Evolutionary conservation across 2,797 vertebrate species (phyloP), one percentile per base, ranked within the genome.

Genomic region (Ciconia nigra): DNA sequence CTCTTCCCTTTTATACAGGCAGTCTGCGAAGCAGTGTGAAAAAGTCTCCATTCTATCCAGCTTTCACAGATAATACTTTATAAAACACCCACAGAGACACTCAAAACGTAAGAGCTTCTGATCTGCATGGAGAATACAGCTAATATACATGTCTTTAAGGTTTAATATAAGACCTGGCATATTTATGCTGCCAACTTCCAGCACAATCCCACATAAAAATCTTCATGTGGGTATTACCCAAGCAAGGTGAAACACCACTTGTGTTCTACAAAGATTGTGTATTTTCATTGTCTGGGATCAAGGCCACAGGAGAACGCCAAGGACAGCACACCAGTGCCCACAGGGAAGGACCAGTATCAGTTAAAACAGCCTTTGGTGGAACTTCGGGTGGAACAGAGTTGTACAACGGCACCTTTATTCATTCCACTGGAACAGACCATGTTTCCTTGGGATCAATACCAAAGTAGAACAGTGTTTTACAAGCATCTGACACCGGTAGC

Each of bases 281-380:
- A 35, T 35, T 74, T 57, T 49, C 46, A 41, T 26, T 20, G 24
- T 9, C 7, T 2, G 28, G 26, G 41, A 54, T 26, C 17, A 62
- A 37, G 39, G 25, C 10, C 61, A 46, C 19, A 42, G 14, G 19
- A 57, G 62, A 74, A 10, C 9, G 5, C 31, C 1, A 9, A 21
- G 66, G n/a, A 71, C 1, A 13, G 29, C 44, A 67, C 18, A 9
- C 0, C 0, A 33, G 22, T 0, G 0, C 33, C 39, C 5, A 3
- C 0, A 15, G 13, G 33, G 54, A 76, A 79, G 14, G 39, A 11
- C 4, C 7, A 15, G 19, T 5, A 58, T 3, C 20, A 15, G 14
- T 18, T 37, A 41, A 10, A 70, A 62, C 13, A 28, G 29, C 28
- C 46, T 67, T 33, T 31, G 24, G 22, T n/a, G 6, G 24, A 58